phyloP scores from a whole-genome alignment of 37 sponge, comb jelly and placozoan genomes.

The Cladorhizidae sp. region DNA sequence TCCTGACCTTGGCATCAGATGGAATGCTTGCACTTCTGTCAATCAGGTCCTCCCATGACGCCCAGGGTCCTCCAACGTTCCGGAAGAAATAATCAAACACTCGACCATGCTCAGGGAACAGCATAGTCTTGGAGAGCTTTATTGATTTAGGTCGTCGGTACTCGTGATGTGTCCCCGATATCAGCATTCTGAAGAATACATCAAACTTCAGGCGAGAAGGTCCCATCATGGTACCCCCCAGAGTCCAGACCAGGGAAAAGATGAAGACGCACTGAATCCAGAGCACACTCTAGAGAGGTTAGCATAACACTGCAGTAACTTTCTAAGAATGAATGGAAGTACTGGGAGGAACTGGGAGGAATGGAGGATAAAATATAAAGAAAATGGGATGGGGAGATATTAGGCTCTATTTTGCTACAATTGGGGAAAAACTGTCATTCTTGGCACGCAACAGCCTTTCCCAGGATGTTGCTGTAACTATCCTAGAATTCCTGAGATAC shows the following conservation, averaged over 20 bases:
- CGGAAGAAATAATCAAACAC: constrained; percentile 92
- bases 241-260: constrained; percentile 94
- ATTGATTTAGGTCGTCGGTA: constrained; percentile 85
- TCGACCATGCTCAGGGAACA: constrained; percentile 88
- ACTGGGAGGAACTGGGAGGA: not conserved
- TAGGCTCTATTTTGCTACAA: too few species aligned
- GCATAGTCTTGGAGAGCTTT: constrained; percentile 89
- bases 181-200: constrained; percentile 87
- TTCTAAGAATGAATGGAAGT: not conserved
- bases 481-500: too few species aligned
- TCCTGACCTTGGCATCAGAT: constrained; percentile 65
- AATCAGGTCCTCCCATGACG: constrained; percentile 83
- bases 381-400: not conserved
- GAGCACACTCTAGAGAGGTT: constrained; percentile 31
- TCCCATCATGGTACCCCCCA: constrained; percentile 87
- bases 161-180: constrained; percentile 87
- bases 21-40: constrained; percentile 57
- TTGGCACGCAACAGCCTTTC: too few species aligned
- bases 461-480: too few species aligned
- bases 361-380: too few species aligned
- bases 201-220: constrained; percentile 93
- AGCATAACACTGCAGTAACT: not conserved
- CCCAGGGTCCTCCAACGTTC: constrained; percentile 66
- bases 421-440: too few species aligned
- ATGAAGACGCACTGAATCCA: constrained; percentile 89